Evolutionary conservation across 2,888 invertebrate species (phyloP), one percentile per base, ranked within the genome.

Genomic region (Seladonia tumulorum): DNA sequence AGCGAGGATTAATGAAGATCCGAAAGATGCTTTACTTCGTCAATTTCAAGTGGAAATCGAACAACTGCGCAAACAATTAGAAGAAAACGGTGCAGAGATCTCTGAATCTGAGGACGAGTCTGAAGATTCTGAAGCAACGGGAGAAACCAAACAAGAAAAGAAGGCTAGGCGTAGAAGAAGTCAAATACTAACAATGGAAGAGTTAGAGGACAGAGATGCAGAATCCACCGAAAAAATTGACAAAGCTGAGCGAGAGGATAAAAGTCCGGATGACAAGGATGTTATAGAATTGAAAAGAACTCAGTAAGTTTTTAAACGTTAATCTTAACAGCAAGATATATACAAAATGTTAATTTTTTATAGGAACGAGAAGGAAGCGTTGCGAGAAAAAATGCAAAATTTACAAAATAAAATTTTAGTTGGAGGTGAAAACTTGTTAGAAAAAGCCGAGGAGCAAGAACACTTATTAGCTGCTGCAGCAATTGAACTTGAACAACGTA

Each of bases 21-120:
- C 99, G 0, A 99, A 99, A 91, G 99, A 99, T 95, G 99, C 99
- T 0, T 95, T 99, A 73, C 96, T 99, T 35, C 97, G 99, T 76
- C 98, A 99, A 95, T 99, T 99, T 95, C 99, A 99, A 95, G 97
- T 98, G 92, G 99, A 99, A 96, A 99, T 99, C 90, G 98, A 98
- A 90, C 98, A 98, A 80, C 96, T 99, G 73, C 97, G 98, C 90
- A 97, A 97, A 90, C 98, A 98, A 93, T 95, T 99, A 82, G 98
- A 98, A 92, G 98, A 98, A 87, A 96, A 96, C 86, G 92, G 90
- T 16, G 88, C 92, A 0, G 94, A 94, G 79, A 76, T 93, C n/a
- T 93, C 95, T 8, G 95, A 95, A 86, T 93, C 94, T 5, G 91
- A 91, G 14, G 94, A 92, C 12, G 95, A 94, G 5, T 92, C 93